phyloP scores from a whole-genome alignment of 1,140 invertebrate genomes.

The Bombus superbus region DNA sequence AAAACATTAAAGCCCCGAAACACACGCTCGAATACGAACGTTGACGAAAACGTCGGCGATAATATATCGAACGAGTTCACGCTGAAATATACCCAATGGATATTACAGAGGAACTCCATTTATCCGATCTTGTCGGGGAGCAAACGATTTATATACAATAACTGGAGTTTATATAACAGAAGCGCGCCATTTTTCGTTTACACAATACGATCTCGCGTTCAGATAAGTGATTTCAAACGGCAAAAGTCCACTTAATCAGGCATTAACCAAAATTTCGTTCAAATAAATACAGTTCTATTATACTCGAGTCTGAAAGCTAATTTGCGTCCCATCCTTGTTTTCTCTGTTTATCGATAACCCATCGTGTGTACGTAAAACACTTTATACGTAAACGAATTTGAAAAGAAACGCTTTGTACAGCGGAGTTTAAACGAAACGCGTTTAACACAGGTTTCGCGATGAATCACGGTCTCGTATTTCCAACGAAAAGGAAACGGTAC shows the following conservation, averaged over 20 bases:
- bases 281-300: too few species aligned
- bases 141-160: too few species aligned
- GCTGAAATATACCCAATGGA: too few species aligned
- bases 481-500: background rate
- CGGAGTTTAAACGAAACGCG: background rate
- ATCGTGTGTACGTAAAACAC: background rate
- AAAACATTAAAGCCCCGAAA: conserved; percentile 36
- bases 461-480: background rate
- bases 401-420: background rate
- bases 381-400: background rate
- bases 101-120: too few species aligned
- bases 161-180: too few species aligned
- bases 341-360: background rate
- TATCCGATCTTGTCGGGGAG: too few species aligned
- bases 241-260: too few species aligned
- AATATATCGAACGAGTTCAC: background rate
- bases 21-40: background rate
- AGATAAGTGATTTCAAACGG: too few species aligned
- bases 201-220: too few species aligned
- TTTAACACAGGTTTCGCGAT: background rate
- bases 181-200: too few species aligned
- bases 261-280: too few species aligned
- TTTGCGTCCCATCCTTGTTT: background rate
- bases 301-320: background rate
- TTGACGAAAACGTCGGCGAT: background rate